Evolutionary conservation across 2,113 vertebrate species (phyloP).

Genomic region (Nycticebus coucang): DNA sequence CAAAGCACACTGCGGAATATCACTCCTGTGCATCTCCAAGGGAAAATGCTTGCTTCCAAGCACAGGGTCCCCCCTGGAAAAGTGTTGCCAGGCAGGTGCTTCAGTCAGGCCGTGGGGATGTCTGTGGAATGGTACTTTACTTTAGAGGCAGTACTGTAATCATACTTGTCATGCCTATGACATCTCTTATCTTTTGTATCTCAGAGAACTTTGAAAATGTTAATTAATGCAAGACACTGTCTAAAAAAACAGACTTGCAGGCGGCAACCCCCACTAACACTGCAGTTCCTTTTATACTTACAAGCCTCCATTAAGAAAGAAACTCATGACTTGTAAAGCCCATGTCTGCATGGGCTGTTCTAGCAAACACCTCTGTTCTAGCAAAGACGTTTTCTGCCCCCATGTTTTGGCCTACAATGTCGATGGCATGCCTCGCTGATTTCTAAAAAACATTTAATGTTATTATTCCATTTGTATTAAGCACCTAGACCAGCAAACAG

Average conservation of each 20-base stretch:
- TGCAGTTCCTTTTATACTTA: neutral
- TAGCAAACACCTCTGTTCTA: neutral
- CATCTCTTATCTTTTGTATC: slow-evolving; percentile 39
- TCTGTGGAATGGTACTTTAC: neutral
- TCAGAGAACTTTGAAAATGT: slow-evolving; percentile 60
- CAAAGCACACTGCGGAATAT: neutral
- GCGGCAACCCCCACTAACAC: neutral
- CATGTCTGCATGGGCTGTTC: neutral
- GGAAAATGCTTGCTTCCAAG: neutral
- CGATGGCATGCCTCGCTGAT: neutral
- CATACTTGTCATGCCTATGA: neutral
- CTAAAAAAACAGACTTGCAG: slow-evolving; percentile 38
- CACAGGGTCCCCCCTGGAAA: neutral
- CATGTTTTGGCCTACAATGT: neutral
- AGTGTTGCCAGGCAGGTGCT: neutral
- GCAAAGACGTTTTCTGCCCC: neutral
- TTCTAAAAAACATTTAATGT: neutral
- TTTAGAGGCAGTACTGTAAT: neutral
- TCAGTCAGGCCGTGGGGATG: neutral
- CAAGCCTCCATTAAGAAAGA: neutral
- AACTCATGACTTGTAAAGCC: neutral
- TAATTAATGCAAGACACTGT: slow-evolving; percentile 39
- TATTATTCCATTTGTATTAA: neutral
- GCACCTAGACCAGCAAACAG: rapidly evolving
- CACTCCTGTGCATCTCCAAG: neutral